Percentiles rank a stretch among this genome's conserved stretches.
Conservation (phyloP, 2,113 vertebrate species). For the Xyrauchen texanus region DNA sequence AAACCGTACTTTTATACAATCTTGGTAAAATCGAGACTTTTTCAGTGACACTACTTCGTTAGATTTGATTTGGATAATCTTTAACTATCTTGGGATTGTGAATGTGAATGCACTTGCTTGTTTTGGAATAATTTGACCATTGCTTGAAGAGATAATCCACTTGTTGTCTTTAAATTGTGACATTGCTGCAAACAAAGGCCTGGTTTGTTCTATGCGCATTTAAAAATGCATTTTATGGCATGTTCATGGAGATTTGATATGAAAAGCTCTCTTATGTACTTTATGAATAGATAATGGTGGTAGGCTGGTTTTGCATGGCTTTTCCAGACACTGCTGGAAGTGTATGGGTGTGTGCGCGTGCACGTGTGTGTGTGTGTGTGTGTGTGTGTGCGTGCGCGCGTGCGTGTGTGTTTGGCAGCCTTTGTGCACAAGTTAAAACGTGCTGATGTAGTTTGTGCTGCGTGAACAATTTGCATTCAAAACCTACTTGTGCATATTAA, state of each 20-base stretch:
- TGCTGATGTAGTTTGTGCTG: constrained; percentile 53
- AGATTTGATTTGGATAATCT: too few relatives aligned
- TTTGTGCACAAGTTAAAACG: constrained; percentile 45
- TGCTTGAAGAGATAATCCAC: too few relatives aligned
- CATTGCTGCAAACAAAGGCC: constrained; percentile 21
- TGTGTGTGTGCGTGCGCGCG: too few relatives aligned
- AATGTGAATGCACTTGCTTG: too few relatives aligned
- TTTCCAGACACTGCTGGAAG: constrained; percentile 17
- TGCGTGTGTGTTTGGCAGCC: too few relatives aligned
- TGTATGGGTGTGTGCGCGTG: too few relatives aligned
- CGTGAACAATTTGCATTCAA: constrained; percentile 41
- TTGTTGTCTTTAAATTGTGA: neutral
- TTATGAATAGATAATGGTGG: constrained; percentile 39
- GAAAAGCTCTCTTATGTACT: constrained; percentile 41
- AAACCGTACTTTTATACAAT: too few relatives aligned
- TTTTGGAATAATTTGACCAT: neutral
- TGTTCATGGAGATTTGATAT: neutral
- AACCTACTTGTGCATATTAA: constrained; percentile 1
- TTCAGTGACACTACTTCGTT: too few relatives aligned
- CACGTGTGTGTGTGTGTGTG: too few relatives aligned
- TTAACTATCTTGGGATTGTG: too few relatives aligned
- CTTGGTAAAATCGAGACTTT: too few relatives aligned
- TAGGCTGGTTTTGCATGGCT: neutral
- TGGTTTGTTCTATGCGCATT: constrained; percentile 1
- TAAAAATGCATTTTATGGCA: neutral